Conservation (phyloP, 1,140 invertebrate species). For the Panulirus ornatus region DNA sequence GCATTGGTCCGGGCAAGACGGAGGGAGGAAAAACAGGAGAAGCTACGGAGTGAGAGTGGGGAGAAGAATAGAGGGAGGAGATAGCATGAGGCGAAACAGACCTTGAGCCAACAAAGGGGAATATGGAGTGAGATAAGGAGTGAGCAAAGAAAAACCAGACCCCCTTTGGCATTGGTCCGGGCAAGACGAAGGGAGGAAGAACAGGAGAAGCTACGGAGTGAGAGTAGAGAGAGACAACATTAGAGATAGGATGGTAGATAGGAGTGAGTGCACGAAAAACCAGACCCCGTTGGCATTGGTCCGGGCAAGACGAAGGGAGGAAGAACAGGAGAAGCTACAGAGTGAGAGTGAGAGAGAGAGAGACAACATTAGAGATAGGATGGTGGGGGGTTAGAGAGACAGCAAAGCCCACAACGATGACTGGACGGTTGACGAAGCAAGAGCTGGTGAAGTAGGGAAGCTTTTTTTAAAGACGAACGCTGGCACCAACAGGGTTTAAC, state of each 20-base stretch:
- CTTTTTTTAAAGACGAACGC: conserved; percentile 12
- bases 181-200: background rate
- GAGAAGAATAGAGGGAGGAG: background rate
- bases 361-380: background rate
- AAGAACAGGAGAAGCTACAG: background rate
- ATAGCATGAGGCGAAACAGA: background rate
- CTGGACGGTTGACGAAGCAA: conserved; percentile 30
- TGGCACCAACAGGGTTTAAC: conserved; percentile 25
- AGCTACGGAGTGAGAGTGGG: background rate
- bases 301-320: background rate
- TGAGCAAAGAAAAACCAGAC: too few species aligned
- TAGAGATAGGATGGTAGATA: background rate
- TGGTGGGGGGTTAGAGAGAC: background rate
- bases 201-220: background rate
- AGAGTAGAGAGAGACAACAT: background rate
- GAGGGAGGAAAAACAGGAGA: background rate
- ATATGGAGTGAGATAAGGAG: background rate
- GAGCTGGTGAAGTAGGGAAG: conserved; percentile 4
- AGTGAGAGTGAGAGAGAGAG: conserved; percentile 11
- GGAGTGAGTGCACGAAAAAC: too few species aligned
- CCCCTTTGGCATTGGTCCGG: too few species aligned
- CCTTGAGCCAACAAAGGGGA: background rate
- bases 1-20: too few species aligned
- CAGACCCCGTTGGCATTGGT: too few species aligned
- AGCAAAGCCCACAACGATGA: conserved; percentile 34